phyloP scores from a whole-genome alignment of 2,888 invertebrate species.

The Ptychoptera albimana region DNA sequence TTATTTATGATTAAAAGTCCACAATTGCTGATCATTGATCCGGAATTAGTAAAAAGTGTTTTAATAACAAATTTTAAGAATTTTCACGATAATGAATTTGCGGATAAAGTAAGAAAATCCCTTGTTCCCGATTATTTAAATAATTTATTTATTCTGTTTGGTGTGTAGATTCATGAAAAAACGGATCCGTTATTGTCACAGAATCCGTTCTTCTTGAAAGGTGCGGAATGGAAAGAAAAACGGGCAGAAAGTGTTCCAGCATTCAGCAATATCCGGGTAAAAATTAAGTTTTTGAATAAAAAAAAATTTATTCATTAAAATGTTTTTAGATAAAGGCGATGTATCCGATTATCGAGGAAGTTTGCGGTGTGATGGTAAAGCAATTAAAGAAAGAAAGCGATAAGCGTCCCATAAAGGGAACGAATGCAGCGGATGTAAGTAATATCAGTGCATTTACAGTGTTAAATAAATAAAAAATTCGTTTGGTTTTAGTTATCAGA shows the following conservation, averaged over 20 bases:
- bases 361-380: conserved; percentile 26
- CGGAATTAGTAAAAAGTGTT: conserved; percentile 23
- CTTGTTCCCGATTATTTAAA: neutral
- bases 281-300: conserved; percentile 1
- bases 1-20: conserved; percentile 24
- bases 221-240: conserved; percentile 33
- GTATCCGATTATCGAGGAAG: conserved; percentile 31
- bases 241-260: conserved; percentile 34
- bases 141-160: conserved; percentile 4
- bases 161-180: conserved; percentile 22
- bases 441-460: neutral
- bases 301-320: neutral
- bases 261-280: conserved; percentile 33
- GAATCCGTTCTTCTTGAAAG: conserved; percentile 32
- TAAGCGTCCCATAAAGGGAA: conserved; percentile 18
- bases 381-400: conserved; percentile 24
- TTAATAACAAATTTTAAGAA: conserved; percentile 28
- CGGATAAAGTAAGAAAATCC: neutral
- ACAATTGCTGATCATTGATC: conserved; percentile 23
- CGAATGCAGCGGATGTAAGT: conserved; percentile 29
- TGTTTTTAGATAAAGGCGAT: conserved; percentile 29
- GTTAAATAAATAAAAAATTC: neutral
- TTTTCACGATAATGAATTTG: conserved; percentile 20
- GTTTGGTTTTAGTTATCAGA: conserved; percentile 16
- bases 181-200: conserved; percentile 31